Evolutionary conservation across 2,888 invertebrate genomes (phyloP).

Genomic region (Osmoderma eremita): DNA sequence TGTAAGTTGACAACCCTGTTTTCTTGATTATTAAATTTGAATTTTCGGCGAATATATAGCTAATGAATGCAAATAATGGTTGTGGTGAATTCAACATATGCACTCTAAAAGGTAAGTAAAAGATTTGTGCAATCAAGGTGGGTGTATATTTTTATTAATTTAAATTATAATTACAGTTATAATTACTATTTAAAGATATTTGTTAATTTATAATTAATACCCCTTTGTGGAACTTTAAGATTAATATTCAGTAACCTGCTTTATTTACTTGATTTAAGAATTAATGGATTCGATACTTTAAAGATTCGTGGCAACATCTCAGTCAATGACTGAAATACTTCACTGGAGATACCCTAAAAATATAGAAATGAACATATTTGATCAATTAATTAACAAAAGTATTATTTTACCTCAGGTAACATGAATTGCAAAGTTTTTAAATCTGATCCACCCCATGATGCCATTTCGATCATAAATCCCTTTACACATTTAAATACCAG

Average conservation of each 20-base stretch:
- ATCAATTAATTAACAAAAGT: constrained; percentile 28
- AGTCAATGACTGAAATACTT: constrained; percentile 82
- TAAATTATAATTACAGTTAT: too few species aligned
- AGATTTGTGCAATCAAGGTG: not conserved
- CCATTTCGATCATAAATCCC: constrained; percentile 99
- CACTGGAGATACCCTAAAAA: constrained; percentile 79
- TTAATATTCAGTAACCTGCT: not conserved
- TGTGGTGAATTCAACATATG: too few species aligned
- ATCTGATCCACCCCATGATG: constrained; percentile 91
- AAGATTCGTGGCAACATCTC: constrained; percentile 93
- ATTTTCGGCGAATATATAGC: too few species aligned
- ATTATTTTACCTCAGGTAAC: constrained; percentile 75
- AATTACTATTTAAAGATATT: too few species aligned
- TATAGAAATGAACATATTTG: constrained; percentile 42
- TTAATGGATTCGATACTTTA: constrained; percentile 92
- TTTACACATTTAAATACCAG: constrained; percentile 98
- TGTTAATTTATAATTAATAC: too few species aligned
- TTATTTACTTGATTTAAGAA: constrained; percentile 67
- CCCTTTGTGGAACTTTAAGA: too few species aligned
- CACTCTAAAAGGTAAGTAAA: too few species aligned
- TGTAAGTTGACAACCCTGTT: too few species aligned
- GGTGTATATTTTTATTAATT: too few species aligned
- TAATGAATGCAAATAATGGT: too few species aligned
- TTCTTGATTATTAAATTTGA: too few species aligned
- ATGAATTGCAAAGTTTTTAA: constrained; percentile 88